Percentiles rank a stretch among this genome's conserved stretches.
Conservation (phyloP, 2,113 vertebrate genomes). For the Lamprologus callipterus region DNA sequence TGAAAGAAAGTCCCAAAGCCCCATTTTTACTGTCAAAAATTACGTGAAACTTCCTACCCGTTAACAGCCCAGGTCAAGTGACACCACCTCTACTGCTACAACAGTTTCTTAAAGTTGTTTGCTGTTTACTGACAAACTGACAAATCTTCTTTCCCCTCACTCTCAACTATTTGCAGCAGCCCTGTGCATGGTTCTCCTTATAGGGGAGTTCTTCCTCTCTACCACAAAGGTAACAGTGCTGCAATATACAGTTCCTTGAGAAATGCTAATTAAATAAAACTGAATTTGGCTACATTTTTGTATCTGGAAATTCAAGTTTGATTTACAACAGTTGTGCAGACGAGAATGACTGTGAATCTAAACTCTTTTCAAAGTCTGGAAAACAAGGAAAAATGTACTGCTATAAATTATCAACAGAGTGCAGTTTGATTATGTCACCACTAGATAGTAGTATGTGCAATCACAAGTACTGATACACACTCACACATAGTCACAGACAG, state of each 20-base stretch:
- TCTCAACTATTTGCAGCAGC: background rate
- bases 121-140: background rate
- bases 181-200: background rate
- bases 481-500: background rate
- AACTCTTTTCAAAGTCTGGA: background rate
- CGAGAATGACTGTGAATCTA: background rate
- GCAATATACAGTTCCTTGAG: background rate
- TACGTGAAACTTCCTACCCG: accelerated
- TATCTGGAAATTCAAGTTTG: background rate
- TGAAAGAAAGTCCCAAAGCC: conserved; percentile 40
- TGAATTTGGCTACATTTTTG: background rate
- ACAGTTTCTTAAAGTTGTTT: background rate
- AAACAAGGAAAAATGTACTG: background rate
- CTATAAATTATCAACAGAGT: background rate
- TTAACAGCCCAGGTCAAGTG: background rate
- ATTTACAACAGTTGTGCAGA: background rate
- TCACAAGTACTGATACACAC: background rate
- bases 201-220: background rate
- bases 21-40: too few relatives aligned
- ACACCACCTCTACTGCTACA: background rate
- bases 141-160: background rate
- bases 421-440: background rate
- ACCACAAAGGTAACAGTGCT: background rate
- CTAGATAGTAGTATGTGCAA: background rate
- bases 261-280: background rate